Conservation (phyloP, 2,888 invertebrate genomes). For the Sinopyrophorus schimmeli region DNA sequence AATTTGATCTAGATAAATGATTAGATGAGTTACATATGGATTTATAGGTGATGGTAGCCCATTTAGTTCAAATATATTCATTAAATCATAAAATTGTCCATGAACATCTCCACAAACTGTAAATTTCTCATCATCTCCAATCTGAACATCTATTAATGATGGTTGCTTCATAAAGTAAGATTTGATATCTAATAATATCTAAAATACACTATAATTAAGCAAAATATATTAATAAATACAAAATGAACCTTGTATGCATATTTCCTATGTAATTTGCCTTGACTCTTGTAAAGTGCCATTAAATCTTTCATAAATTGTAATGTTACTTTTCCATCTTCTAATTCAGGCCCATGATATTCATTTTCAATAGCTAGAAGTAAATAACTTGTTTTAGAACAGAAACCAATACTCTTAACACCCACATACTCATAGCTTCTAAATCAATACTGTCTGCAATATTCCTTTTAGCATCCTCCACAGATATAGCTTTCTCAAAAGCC, state of each 20-base stretch:
- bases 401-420: conserved; percentile 5
- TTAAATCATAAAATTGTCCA: conserved; percentile 97
- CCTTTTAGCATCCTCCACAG: conserved; percentile 86
- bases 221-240: not conserved
- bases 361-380: conserved; percentile 82
- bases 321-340: conserved; percentile 88
- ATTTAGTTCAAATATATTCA: conserved; percentile 96
- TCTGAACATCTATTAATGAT: conserved; percentile 86
- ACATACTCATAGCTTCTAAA: conserved; percentile 87
- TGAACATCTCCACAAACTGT: conserved; percentile 99
- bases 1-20: too few species aligned
- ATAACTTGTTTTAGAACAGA: too few species aligned
- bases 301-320: conserved; percentile 85
- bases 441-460: conserved; percentile 87
- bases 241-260: conserved; percentile 88
- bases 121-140: conserved; percentile 87
- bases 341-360: conserved; percentile 87
- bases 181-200: conserved; percentile 93
- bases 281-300: conserved; percentile 86
- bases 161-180: conserved; percentile 81
- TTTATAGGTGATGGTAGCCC: conserved; percentile 94
- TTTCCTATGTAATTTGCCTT: conserved; percentile 93
- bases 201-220: conserved; percentile 42
- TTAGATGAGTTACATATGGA: conserved; percentile 77
- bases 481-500: conserved; percentile 96